Evolutionary conservation across 2,113 vertebrate species (phyloP), one percentile per base, ranked within the genome.

Genomic region (Hirundichthys speculiger): DNA sequence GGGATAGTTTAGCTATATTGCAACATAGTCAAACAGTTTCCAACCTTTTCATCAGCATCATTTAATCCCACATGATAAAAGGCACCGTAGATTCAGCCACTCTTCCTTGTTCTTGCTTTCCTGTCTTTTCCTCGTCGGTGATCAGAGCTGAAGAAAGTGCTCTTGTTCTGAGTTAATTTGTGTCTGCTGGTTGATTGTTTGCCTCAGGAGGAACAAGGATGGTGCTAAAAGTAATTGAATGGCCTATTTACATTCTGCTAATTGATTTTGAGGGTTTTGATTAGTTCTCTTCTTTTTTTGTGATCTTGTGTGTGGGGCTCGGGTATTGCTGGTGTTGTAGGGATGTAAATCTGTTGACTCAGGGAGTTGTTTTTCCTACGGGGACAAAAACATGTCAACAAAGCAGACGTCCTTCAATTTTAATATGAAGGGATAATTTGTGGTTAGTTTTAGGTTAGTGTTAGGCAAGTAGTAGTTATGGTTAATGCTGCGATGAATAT

Each of bases 101-200:
- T 3, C 40, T 45, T 45, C 39, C 7, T 47, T 48, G 7, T 18
- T 3, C 15, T 12, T n/a, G 20, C 14, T 61, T 45, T 38, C 25
- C 59, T 13, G 41, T 78, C 52, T 66, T 10, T 56, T 63, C 48
- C 61, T 21, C 16, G 51, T 62, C 25, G 21, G n/a, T 12, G 46
- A 70, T 82, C 43, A 62, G 68, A 79, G 46, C 58, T 74, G 19
- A 72, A 72, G 67, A 62, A 68, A 82, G 77, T 19, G 16, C 69
- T 79, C 80, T 83, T 71, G 79, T 85, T 88, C 82, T 5, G 47
- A 74, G 59, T 70, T 86, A 77, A 89, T 91, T 86, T 84, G 86
- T 82, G 77, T 83, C 76, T 74, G 41, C 80, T 51, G 52, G 53
- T 77, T 84, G 83, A 85, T 85, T 79, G 68, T 84, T 87, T 84